These are phyloP conservation scores for Diabrotica balteata DNA, from an alignment of 2,888 invertebrate genomes.

Conservation along the genomic window DNA sequence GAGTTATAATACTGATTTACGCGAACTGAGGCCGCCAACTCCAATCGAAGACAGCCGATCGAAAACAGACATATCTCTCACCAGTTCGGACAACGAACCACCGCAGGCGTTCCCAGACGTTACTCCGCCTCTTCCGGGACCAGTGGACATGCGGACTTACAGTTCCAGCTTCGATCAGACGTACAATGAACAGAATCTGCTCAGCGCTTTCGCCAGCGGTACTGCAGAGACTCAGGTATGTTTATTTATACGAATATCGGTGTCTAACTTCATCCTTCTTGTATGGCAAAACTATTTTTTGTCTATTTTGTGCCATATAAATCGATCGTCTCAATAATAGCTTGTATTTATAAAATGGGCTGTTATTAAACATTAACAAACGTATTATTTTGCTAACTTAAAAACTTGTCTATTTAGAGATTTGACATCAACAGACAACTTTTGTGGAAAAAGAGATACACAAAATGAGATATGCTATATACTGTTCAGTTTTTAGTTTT, in stretches of 20 bases:
- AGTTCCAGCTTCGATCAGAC: slow-evolving; percentile 70
- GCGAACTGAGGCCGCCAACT: slow-evolving; percentile 63
- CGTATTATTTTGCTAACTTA: too few relatives aligned
- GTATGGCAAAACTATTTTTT: too few relatives aligned
- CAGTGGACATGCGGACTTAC: slow-evolving; percentile 90
- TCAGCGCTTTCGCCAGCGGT: slow-evolving; percentile 72
- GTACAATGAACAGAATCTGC: slow-evolving; percentile 69
- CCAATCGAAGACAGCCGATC: slow-evolving; percentile 58
- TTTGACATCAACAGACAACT: too few relatives aligned
- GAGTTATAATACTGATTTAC: slow-evolving; percentile 58
- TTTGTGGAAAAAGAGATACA: too few relatives aligned
- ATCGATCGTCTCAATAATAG: too few relatives aligned
- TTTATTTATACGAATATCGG: neutral
- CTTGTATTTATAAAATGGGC: too few relatives aligned
- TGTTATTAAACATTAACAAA: too few relatives aligned
- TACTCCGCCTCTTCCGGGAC: slow-evolving; percentile 80
- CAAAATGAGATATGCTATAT: too few relatives aligned
- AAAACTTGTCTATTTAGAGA: too few relatives aligned
- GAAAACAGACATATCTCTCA: slow-evolving; percentile 45
- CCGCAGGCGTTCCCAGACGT: slow-evolving; percentile 66
- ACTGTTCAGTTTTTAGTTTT: too few relatives aligned
- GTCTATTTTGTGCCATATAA: too few relatives aligned
- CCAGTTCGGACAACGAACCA: slow-evolving; percentile 47
- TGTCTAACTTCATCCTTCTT: too few relatives aligned
- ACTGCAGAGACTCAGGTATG: slow-evolving; percentile 69